Evolutionary conservation across 2,113 vertebrate genomes (phyloP).

Genomic region (Hippocampus guttulatus): DNA sequence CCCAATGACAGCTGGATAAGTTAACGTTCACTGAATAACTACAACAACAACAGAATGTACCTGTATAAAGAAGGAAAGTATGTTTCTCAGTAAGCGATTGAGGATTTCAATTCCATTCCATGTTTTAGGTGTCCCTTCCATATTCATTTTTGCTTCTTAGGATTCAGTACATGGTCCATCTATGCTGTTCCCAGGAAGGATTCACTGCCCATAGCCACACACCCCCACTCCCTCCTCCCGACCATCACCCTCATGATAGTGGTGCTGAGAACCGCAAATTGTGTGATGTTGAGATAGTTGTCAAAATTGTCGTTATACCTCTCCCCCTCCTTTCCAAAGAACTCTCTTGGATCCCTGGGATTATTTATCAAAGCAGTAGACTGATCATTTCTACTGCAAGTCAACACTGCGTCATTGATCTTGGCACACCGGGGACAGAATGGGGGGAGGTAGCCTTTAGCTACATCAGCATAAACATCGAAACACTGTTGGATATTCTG

Average conservation of each 20-base stretch:
- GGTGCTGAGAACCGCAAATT: background rate
- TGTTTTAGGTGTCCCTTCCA: background rate
- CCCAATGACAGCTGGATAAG: background rate
- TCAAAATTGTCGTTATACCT: background rate
- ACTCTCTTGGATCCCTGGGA: constrained; percentile 2
- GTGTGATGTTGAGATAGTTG: constrained; percentile 6
- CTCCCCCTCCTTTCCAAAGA: background rate
- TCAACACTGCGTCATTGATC: constrained; percentile 8
- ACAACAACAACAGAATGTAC: background rate
- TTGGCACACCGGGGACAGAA: background rate
- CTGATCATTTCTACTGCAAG: constrained; percentile 2
- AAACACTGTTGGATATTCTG: background rate
- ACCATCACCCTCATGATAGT: background rate
- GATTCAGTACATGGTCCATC: background rate
- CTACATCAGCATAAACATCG: constrained; percentile 6
- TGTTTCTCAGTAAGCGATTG: background rate
- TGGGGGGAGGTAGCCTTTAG: constrained; percentile 5
- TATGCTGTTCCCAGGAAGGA: constrained; percentile 4
- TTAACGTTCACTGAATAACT: background rate
- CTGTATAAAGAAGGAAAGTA: background rate
- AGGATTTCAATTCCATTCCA: background rate
- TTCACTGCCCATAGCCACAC: background rate
- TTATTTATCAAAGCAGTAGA: constrained; percentile 5
- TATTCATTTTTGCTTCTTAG: background rate
- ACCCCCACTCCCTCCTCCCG: background rate